Percentiles rank a stretch among this genome's conserved stretches.
phyloP scores from a whole-genome alignment of 2,113 vertebrate genomes.

The Archocentrus centrarchus region DNA sequence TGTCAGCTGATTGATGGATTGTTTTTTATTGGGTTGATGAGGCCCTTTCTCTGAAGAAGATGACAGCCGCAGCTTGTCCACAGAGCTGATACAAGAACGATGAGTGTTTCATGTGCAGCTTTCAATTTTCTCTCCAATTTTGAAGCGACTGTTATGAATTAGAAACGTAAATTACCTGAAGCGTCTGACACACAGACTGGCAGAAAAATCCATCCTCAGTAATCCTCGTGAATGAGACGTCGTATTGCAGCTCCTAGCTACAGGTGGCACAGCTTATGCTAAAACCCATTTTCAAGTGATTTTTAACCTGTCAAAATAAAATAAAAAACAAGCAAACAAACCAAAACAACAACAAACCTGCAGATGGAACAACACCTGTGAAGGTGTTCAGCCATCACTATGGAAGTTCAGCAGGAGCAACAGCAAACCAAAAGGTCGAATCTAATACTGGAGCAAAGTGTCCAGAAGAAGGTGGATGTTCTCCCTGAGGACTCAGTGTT shows the following conservation, averaged over 20 bases:
- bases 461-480: background rate
- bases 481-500: background rate
- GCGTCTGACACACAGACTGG: background rate
- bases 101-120: background rate
- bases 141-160: background rate
- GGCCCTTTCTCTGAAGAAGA: background rate
- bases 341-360: background rate
- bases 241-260: background rate
- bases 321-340: too few relatives aligned
- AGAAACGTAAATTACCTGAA: background rate
- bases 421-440: background rate
- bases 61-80: background rate
- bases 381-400: background rate
- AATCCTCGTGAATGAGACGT: background rate
- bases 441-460: background rate
- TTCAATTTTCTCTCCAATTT: background rate
- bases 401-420: slow-evolving; percentile 30
- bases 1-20: slow-evolving; percentile 41
- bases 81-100: background rate
- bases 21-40: slow-evolving; percentile 33
- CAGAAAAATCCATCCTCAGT: background rate
- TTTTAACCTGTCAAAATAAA: background rate
- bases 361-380: background rate
- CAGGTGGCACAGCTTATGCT: background rate
- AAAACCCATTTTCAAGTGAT: slow-evolving; percentile 12